phyloP scores from a whole-genome alignment of 2,797 vertebrate genomes.

The Leuciscus waleckii region DNA sequence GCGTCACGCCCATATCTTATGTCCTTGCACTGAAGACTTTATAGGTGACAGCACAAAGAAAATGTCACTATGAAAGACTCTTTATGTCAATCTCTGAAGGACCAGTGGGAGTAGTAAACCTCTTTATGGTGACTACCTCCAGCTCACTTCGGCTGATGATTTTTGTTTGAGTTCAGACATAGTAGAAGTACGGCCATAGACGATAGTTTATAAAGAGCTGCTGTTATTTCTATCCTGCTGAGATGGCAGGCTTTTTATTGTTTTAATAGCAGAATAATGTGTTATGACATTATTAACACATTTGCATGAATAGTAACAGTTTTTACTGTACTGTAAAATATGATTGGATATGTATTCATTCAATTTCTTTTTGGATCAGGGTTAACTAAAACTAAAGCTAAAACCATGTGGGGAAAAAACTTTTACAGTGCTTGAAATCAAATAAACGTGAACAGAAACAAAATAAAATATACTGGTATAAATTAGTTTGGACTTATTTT shows the following conservation, averaged over 20 bases:
- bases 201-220: not conserved
- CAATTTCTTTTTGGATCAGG: not conserved
- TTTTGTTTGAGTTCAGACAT: slow-evolving; percentile 12
- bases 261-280: slow-evolving; percentile 15
- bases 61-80: slow-evolving; percentile 25
- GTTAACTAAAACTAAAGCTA: not conserved
- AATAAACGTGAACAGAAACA: not conserved
- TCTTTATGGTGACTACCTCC: not conserved
- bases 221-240: not conserved
- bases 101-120: not conserved
- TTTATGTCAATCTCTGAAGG: slow-evolving; percentile 12
- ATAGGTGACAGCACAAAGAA: slow-evolving; percentile 34
- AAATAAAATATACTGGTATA: not conserved
- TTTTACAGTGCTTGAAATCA: not conserved
- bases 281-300: slow-evolving; percentile 27
- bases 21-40: slow-evolving; percentile 3
- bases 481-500: too few species aligned
- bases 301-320: not conserved
- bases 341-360: not conserved
- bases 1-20: slow-evolving; percentile 27
- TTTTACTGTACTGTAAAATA: slow-evolving; percentile 7
- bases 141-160: not conserved
- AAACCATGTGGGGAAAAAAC: not conserved
- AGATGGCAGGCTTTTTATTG: not conserved
- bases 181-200: too few species aligned